Base-by-base conservation (phyloP, 2,888 invertebrate species). In the Hydriomena furcata region DNA sequence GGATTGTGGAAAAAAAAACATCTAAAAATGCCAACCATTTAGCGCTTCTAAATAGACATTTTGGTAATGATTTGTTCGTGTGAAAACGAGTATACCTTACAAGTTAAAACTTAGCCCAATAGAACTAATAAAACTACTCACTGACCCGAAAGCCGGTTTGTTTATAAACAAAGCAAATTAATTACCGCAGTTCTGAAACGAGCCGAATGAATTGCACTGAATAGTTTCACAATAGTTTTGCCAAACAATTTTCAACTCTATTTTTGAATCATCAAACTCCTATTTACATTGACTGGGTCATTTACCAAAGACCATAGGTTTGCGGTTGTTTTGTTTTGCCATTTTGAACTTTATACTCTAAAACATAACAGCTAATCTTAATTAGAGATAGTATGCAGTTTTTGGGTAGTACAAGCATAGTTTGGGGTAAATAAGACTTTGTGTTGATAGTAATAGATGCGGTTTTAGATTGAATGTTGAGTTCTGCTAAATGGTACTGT, bases 91-190 rank as follows among this genome's bases (percentile, higher is more conserved):
- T 34, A 17, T 17, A n/a, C n/a, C n/a, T n/a, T n/a, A n/a, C n/a
- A 27, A 7, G 8, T 31, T 8, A 25, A 44, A 10, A 8, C 42
- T 2, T 5, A 28, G 35, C 27, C 20, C 2, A 36, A 37, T 17
- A 30, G n/a, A 46, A 47, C 34, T 37, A 42, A 32, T 40, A 52
- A 47, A 47, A 43, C 28, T 8, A 10, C 40, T 24, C 13, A 31
- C 12, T 34, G 43, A 38, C 52, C 43, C 37, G 34, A 30, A 40
- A 34, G 34, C 32, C 12, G 20, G 43, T 38, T 49, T 50, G 52
- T 53, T 56, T 50, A 53, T 47, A 44, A 57, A 57, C 53, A 57
- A 53, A 57, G 46, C 53, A 44, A 53, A 56, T 56, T 53, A 56
- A 53, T 56, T 56, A 56, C 44, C 46, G 36, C 40, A 50, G 40